Percentiles rank a stretch among this genome's conserved stretches.
phyloP scores from a whole-genome alignment of 2,888 invertebrate species.

The Bombyx huttoni region DNA sequence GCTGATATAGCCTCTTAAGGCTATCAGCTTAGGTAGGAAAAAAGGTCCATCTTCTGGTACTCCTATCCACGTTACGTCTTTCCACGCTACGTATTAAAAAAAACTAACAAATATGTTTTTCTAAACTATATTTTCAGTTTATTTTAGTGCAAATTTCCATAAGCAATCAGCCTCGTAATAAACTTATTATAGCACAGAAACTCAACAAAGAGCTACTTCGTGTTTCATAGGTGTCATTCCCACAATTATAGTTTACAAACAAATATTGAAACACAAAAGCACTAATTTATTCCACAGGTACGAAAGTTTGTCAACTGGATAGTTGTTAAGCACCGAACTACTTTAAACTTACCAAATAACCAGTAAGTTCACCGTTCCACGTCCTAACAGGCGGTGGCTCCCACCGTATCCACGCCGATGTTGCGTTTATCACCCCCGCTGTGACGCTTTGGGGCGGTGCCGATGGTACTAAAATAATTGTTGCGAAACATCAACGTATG shows the following conservation, averaged over 20 bases:
- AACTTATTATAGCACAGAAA: no score
- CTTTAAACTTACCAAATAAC: slow-evolving; percentile 82
- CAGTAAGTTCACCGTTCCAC: slow-evolving; percentile 86
- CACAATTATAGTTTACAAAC: slow-evolving; percentile 2
- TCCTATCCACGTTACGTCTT: no score
- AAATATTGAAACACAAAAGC: slow-evolving; percentile 5
- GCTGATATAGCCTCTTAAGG: no score
- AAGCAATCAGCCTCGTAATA: no score
- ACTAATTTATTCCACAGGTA: slow-evolving; percentile 12
- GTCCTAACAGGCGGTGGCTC: slow-evolving; percentile 81
- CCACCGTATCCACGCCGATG: slow-evolving; percentile 88
- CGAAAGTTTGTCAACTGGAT: slow-evolving; percentile 21
- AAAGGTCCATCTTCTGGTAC: no score
- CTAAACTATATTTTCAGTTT: no score
- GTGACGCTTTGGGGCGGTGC: slow-evolving; percentile 84
- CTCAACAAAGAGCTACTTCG: not conserved
- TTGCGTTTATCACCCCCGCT: slow-evolving; percentile 85
- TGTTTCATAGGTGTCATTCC: not conserved
- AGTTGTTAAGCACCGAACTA: slow-evolving; percentile 17
- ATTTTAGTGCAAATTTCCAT: no score
- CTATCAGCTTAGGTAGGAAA: no score
- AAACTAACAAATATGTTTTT: no score
- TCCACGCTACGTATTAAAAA: no score
- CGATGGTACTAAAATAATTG: slow-evolving; percentile 77
- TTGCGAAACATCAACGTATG: not conserved